Base-by-base conservation (phyloP, 1,140 invertebrate species). In the Drosophila ironensis region DNA sequence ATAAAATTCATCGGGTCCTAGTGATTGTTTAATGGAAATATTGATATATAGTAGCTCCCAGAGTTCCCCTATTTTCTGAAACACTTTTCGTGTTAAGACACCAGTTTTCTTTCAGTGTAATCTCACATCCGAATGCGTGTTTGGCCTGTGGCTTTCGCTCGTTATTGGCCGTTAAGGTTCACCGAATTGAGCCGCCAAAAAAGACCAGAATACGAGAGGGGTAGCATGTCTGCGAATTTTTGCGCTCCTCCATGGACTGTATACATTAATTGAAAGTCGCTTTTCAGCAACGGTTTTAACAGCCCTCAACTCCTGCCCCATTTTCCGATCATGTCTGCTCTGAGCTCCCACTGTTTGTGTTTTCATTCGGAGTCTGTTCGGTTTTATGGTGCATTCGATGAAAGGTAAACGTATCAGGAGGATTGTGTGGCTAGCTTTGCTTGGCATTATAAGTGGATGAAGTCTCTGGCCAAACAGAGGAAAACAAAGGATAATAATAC, bases 101-200 rank as follows among this genome's bases (percentile, higher is more conserved):
- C 5, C 17, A 42, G 1, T 22, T 4, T 41, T 44, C 46, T 27
- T 30, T 2, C 11, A 2, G 41, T 54, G 38, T 6, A 20, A 0
- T 2, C 5, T 11, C 50, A 60, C 25, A 17, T 40, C 5, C 19
- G 38, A 60, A 45, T 50, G 52, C 46, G 38, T 67, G 66, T 67
- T 82, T 70, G 72, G 69, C 78, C 78, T 73, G 72, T 77, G 78
- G 77, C 77, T 68, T 70, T 56, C 70, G 51, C 53, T 82, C 78
- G 77, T 82, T 82, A 82, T 77, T 82, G 78, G 45, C 78, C 63
- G 77, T 84, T 77, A 84, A 73, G 78, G 72, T 76, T 72, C 72
- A 59, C 72, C 52, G 68, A 75, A 75, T 75, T 72, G 76, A 74
- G 75, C 45, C 60, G 38, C 51, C 37, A 17, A 56, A 40, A 56